Percentiles rank a stretch among this genome's conserved stretches.
Conservation (phyloP, 2,888 invertebrate species). For the Eubasilissa splendida region DNA sequence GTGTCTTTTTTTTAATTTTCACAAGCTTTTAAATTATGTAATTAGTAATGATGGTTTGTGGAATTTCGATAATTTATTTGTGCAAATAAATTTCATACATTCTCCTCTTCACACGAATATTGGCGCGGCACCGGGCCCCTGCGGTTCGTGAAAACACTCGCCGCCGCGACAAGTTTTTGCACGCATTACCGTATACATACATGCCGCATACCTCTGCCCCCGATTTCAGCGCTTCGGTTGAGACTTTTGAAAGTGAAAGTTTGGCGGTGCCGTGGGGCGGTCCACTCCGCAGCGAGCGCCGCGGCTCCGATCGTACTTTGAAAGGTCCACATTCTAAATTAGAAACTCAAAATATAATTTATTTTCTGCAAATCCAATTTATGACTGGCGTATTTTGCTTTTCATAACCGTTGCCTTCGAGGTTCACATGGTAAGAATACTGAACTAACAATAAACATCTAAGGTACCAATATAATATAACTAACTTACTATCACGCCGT, state of each 20-base stretch:
- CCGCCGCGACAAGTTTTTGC: constrained; percentile 20
- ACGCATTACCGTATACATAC: neutral
- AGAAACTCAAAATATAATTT: neutral
- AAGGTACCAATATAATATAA: too few species aligned
- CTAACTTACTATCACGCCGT: too few species aligned
- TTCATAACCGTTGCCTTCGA: too few species aligned
- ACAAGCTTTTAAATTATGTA: too few species aligned
- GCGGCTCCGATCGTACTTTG: constrained; percentile 22
- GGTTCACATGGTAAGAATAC: too few species aligned
- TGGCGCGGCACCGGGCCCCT: neutral
- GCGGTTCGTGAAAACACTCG: constrained; percentile 1
- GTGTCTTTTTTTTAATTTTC: too few species aligned
- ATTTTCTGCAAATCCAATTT: neutral
- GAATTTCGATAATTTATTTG: too few species aligned
- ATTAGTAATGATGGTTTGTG: too few species aligned
- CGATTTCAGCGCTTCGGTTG: constrained; percentile 10
- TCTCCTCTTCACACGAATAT: too few species aligned
- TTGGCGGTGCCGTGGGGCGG: neutral
- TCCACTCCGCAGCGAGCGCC: neutral
- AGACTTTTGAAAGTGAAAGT: constrained; percentile 23
- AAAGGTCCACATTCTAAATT: constrained; percentile 27
- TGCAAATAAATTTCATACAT: too few species aligned
- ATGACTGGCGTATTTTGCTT: constrained; percentile 11
- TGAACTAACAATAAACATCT: too few species aligned
- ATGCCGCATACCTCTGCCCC: constrained; percentile 18